Percentiles rank a stretch among this genome's conserved stretches.
Conservation (phyloP, 2,113 vertebrate genomes). For the Azemiops feae region DNA sequence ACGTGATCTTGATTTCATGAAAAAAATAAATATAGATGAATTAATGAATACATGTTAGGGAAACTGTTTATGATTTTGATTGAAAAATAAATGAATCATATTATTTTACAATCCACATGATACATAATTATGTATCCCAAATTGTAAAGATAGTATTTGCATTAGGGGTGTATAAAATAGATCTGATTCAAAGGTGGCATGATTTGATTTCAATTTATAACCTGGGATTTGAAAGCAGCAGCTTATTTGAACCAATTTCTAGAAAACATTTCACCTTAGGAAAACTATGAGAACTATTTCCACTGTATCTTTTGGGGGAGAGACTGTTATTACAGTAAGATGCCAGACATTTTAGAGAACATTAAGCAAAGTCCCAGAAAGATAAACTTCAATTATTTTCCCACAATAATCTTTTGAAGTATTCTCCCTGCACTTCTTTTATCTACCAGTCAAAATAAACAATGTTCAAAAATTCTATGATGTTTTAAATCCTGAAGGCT, state of each 20-base stretch:
- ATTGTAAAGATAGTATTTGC: background rate
- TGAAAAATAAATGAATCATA: background rate
- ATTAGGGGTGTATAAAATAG: background rate
- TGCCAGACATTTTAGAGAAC: background rate
- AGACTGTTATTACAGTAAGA: background rate
- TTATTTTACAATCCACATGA: background rate
- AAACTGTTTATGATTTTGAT: background rate
- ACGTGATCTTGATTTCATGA: background rate
- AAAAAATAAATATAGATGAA: background rate
- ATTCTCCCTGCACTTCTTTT: background rate
- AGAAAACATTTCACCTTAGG: background rate
- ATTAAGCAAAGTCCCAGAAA: background rate
- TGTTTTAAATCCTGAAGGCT: background rate
- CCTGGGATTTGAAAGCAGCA: background rate
- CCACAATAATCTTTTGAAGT: background rate
- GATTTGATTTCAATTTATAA: background rate
- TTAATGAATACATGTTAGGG: background rate
- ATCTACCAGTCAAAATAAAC: background rate
- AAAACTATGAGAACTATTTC: background rate
- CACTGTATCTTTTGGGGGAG: background rate
- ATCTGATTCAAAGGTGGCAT: background rate
- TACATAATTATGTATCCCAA: background rate
- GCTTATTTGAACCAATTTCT: background rate
- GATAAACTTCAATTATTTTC: background rate
- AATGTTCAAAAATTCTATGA: background rate